Percentiles rank a stretch among this genome's conserved stretches.
These are phyloP conservation scores for Drosophila albomicans DNA, from an alignment of 1,140 invertebrate species.

Conservation along the genomic window DNA sequence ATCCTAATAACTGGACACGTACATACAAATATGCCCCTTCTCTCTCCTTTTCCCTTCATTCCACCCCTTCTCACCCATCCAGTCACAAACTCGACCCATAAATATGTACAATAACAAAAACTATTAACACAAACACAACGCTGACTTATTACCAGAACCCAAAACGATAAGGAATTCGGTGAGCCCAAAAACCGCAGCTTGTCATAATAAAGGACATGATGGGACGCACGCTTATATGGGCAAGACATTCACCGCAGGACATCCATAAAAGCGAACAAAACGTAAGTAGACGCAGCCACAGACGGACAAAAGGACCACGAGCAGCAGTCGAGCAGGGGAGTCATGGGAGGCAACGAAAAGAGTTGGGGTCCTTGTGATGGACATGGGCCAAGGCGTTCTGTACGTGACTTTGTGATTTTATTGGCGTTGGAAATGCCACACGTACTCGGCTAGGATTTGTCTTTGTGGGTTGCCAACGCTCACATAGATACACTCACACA, in stretches of 20 bases:
- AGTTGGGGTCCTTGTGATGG: conserved; percentile 53
- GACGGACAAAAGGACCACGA: conserved; percentile 9
- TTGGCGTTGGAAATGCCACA: conserved; percentile 74
- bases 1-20: conserved; percentile 61
- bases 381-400: conserved; percentile 57
- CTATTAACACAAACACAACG: conserved; percentile 75
- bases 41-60: too few species aligned
- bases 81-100: conserved; percentile 46
- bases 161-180: conserved; percentile 45
- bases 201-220: conserved; percentile 74
- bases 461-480: conserved; percentile 33
- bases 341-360: background rate
- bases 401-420: conserved; percentile 83
- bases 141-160: conserved; percentile 51
- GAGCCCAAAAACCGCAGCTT: conserved; percentile 66
- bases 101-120: conserved; percentile 73
- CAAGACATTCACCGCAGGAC: conserved; percentile 57
- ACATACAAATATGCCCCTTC: conserved; percentile 9
- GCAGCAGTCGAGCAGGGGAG: background rate
- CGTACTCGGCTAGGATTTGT: conserved; percentile 67
- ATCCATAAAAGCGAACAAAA: conserved; percentile 51
- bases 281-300: conserved; percentile 32
- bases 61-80: background rate
- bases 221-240: conserved; percentile 64
- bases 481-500: background rate